Evolutionary conservation across 2,888 invertebrate genomes (phyloP).

Genomic region (Euclidia mi): DNA sequence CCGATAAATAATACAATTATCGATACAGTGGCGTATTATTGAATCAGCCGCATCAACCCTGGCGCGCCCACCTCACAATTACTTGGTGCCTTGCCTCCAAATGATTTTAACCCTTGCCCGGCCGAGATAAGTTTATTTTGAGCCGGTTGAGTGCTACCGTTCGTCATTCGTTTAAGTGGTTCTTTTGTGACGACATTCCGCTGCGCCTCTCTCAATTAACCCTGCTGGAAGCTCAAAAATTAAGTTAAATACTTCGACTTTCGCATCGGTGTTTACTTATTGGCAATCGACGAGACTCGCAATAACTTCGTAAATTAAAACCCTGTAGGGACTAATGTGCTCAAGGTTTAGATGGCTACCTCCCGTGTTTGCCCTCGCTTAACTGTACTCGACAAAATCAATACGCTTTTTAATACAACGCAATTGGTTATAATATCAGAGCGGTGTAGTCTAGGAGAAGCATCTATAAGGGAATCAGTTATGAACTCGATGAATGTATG

Average conservation of each 20-base stretch:
- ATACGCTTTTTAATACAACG: conserved; percentile 27
- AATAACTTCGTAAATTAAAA: conserved; percentile 83
- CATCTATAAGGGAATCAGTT: neutral
- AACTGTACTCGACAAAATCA: conserved; percentile 33
- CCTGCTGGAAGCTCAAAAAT: conserved; percentile 87
- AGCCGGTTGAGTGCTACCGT: conserved; percentile 83
- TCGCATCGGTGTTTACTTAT: conserved; percentile 83
- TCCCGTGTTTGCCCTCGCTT: conserved; percentile 31
- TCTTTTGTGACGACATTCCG: conserved; percentile 88
- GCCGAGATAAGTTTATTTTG: conserved; percentile 89
- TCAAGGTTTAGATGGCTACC: conserved; percentile 49
- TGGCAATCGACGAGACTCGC: conserved; percentile 78
- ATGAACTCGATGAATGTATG: too few species aligned
- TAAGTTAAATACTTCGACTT: conserved; percentile 89
- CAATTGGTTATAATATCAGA: neutral
- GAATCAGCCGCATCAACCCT: conserved; percentile 80
- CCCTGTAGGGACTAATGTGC: conserved; percentile 67
- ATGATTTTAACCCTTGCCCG: conserved; percentile 89
- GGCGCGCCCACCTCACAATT: conserved; percentile 81
- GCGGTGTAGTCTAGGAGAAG: neutral
- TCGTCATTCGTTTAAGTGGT: conserved; percentile 86
- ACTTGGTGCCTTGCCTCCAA: conserved; percentile 76
- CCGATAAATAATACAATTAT: conserved; percentile 84
- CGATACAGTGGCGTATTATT: conserved; percentile 82
- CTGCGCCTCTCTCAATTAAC: conserved; percentile 86